Evolutionary conservation across 2,888 invertebrate genomes (phyloP).

Genomic region (Phorcus lineatus): DNA sequence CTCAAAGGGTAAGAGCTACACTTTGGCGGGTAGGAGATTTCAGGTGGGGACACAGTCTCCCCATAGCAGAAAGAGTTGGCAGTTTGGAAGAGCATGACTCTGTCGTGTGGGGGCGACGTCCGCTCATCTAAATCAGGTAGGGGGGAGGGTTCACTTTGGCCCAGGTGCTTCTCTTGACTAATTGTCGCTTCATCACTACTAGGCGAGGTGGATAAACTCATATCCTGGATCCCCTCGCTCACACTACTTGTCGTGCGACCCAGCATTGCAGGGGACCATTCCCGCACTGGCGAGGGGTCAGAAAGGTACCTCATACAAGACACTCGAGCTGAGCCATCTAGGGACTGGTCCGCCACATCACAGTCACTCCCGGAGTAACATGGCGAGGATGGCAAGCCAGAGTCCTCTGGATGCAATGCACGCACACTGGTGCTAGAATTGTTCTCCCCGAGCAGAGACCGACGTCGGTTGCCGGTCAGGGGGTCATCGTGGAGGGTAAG

Average conservation of each 20-base stretch:
- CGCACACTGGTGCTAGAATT: not conserved
- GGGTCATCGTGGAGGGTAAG: not conserved
- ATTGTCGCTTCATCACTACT: slow-evolving; percentile 38
- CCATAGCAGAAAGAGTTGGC: slow-evolving; percentile 32
- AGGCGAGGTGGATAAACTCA: slow-evolving; percentile 49
- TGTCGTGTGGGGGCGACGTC: slow-evolving; percentile 29
- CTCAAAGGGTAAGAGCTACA: slow-evolving; percentile 27
- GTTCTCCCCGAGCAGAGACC: not conserved
- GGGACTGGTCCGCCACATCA: not conserved
- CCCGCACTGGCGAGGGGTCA: slow-evolving; percentile 2
- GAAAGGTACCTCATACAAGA: slow-evolving; percentile 1
- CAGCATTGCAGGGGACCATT: not conserved
- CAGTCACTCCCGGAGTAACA: slow-evolving; percentile 18
- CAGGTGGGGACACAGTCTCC: slow-evolving; percentile 25
- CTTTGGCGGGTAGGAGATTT: slow-evolving; percentile 16
- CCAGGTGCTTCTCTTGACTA: not conserved
- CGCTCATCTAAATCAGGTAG: slow-evolving; percentile 33
- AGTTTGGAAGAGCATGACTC: slow-evolving; percentile 25
- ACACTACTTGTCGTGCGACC: slow-evolving; percentile 14
- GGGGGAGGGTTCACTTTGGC: slow-evolving; percentile 37
- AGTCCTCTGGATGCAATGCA: slow-evolving; percentile 3
- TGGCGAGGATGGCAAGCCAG: slow-evolving; percentile 15
- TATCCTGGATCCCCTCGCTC: slow-evolving; percentile 40
- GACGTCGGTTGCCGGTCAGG: not conserved
- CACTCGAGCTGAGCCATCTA: not conserved